Conservation (phyloP, 2,113 vertebrate genomes). For the Pygoscelis antarcticus region DNA sequence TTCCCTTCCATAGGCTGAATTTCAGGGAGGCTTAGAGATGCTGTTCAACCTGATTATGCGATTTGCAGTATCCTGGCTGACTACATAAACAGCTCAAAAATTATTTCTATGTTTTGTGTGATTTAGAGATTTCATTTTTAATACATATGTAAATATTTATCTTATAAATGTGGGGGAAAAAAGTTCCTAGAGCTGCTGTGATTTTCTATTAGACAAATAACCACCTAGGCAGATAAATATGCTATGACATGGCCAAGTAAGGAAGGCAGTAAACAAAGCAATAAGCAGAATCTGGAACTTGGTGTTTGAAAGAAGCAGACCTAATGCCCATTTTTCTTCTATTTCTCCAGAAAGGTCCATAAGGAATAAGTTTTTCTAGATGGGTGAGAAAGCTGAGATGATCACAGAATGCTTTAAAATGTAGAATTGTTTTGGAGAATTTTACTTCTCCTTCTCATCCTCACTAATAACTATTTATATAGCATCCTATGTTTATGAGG, state of each 20-base stretch:
- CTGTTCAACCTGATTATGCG: not conserved
- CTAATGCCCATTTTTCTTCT: not conserved
- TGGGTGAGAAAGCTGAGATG: not conserved
- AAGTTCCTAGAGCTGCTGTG: not conserved
- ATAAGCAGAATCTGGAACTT: not conserved
- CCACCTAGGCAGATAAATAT: not conserved
- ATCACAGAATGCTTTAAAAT: not conserved
- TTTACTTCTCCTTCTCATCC: not conserved
- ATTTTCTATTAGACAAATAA: not conserved
- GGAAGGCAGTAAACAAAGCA: not conserved
- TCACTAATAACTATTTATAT: not conserved
- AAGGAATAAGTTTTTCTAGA: not conserved
- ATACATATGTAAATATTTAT: not conserved
- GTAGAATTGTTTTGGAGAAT: not conserved
- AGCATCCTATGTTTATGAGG: not conserved
- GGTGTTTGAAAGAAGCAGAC: not conserved
- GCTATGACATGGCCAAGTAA: not conserved
- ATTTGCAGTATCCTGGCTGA: not conserved
- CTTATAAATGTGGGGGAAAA: not conserved
- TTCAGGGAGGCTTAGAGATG: not conserved
- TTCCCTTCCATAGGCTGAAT: not conserved
- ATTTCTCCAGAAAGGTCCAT: not conserved
- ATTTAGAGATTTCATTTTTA: constrained; percentile 7
- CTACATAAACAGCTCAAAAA: not conserved
- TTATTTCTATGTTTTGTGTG: not conserved